Base-by-base conservation (phyloP, 2,113 vertebrate genomes). In the Pimephales promelas region DNA sequence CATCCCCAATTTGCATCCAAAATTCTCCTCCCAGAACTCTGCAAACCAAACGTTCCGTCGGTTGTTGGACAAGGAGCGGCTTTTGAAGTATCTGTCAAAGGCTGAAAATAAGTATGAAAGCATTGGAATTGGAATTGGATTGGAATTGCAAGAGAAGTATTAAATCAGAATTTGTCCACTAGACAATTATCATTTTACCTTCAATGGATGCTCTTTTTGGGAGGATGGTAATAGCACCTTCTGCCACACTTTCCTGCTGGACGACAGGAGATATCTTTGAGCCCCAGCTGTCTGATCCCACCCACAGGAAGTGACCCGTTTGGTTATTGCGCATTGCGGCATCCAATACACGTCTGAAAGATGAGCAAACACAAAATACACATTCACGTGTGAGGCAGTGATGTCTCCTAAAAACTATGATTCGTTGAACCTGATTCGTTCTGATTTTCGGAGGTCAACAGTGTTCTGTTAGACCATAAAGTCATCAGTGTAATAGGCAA, bases 11-110 rank as follows among this genome's bases (percentile, higher is more conserved):
- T 98, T 99, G 93, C 98, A 99, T 87, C 93, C 93, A 84, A 99
- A 99, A 90, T 99, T 99, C 87, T 98, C 97, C 87, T 99, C 97
- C 98, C 98, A 99, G 90, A 99, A 99, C 92, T 99, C 98, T 20
- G 96, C 95, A 85, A 97, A 97, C 96, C 96, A 97, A 45, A 97
- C 95, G 85, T 97, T 97, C 89, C 96, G 94, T 90, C 96, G 88
- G 90, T 97, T 97, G 90, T 97, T 97, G 84, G 95, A 95, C 89
- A 97, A 94, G 5, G 96, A 96, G 76, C 96, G 95, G 87, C 96
- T 97, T 90, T 94, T 95, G 92, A 97, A 97, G 89, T 97, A 97
- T 87, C 95, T 94, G 89, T 97, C 96, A 83, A 97, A 97, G 16
- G 95, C 96, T 97, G 83, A 59, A 77, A 26, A 56, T 57, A 16